Conservation (phyloP, 1,140 invertebrate species). For the Drosophila pachea region DNA sequence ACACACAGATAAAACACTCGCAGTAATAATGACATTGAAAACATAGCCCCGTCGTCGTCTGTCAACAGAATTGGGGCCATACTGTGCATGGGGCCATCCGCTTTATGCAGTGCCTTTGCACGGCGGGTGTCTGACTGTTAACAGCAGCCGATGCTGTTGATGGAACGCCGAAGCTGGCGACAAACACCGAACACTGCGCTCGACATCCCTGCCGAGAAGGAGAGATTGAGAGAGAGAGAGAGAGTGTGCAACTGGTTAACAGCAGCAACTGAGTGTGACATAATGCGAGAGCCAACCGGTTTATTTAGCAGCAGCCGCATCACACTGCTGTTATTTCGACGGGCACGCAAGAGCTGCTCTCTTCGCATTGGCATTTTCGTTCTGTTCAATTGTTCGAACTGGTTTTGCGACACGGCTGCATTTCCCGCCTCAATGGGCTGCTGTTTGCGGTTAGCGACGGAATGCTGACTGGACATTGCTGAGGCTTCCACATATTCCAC, state of each 20-base stretch:
- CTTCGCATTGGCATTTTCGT: background rate
- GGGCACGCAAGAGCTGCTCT: slow-evolving; percentile 6
- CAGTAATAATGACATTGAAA: slow-evolving; percentile 71
- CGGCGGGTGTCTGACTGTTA: slow-evolving; percentile 47
- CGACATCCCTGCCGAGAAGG: slow-evolving; percentile 5
- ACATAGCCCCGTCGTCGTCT: slow-evolving; percentile 39
- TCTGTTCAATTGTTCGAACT: slow-evolving; percentile 26
- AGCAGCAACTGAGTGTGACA: slow-evolving; percentile 25
- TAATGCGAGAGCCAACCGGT: slow-evolving; percentile 26
- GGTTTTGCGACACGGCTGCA: slow-evolving; percentile 26
- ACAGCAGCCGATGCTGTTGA: slow-evolving; percentile 43
- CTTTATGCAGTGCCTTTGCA: slow-evolving; percentile 19
- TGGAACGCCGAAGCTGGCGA: slow-evolving; percentile 4
- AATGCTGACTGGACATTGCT: slow-evolving; percentile 40
- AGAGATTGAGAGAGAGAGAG: slow-evolving; percentile 8
- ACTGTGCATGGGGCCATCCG: slow-evolving; percentile 22
- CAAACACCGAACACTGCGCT: slow-evolving; percentile 1
- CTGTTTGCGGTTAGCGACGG: slow-evolving; percentile 39
- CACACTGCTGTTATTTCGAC: slow-evolving; percentile 20
- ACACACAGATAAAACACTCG: slow-evolving; percentile 15
- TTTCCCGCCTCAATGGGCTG: slow-evolving; percentile 17
- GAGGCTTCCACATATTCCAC: slow-evolving; percentile 24
- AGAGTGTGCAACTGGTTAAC: slow-evolving; percentile 32
- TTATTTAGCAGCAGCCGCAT: slow-evolving; percentile 22
- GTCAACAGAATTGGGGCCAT: slow-evolving; percentile 58